phyloP scores from a whole-genome alignment of 2,888 invertebrate species.

The Eumerus sabulonum region DNA sequence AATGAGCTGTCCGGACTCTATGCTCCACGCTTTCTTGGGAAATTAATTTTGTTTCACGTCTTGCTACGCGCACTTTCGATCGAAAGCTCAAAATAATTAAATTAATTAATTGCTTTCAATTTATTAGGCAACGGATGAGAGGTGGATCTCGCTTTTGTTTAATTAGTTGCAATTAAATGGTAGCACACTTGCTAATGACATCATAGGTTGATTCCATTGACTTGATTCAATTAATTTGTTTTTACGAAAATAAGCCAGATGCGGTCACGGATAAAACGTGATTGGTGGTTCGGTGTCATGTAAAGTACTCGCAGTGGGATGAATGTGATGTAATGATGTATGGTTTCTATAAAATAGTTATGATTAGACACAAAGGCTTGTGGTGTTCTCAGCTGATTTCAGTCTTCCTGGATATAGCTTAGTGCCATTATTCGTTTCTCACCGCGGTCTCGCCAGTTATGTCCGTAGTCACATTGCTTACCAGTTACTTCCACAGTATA shows the following conservation, averaged over 20 bases:
- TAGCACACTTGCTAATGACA: conserved; percentile 38
- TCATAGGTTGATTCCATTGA: conserved; percentile 19
- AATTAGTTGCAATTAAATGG: conserved; percentile 45
- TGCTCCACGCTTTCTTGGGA: not conserved
- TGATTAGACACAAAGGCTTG: no score
- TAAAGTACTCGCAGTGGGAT: no score
- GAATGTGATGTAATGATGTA: no score
- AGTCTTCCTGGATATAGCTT: no score
- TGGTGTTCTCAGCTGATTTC: no score
- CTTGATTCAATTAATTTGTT: conserved; percentile 30
- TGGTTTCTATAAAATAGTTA: no score
- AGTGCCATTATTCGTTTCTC: no score
- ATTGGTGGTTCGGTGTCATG: not conserved
- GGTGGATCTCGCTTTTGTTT: not conserved
- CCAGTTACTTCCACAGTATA: no score
- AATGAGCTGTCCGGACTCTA: no score
- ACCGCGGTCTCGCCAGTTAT: no score
- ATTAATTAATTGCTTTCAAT: conserved; percentile 57
- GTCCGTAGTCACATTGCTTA: no score
- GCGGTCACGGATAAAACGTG: not conserved
- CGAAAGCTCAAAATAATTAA: conserved; percentile 34
- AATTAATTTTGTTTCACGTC: conserved; percentile 6
- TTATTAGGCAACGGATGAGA: conserved; percentile 22
- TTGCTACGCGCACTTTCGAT: conserved; percentile 20
- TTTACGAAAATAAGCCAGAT: not conserved